phyloP scores from a whole-genome alignment of 2,113 vertebrate genomes.

The Hippolais icterina region DNA sequence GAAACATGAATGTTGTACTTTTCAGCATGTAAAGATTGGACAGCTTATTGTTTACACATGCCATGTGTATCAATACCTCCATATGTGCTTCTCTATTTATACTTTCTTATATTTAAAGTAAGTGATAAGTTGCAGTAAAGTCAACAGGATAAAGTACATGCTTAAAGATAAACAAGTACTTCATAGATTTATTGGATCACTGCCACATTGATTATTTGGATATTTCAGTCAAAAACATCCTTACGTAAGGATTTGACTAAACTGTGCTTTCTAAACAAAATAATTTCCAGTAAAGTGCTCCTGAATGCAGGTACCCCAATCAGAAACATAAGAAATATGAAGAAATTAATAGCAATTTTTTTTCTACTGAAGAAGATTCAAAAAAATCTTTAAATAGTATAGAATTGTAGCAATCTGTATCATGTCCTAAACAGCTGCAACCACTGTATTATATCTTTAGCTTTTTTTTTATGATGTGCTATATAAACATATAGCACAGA shows the following conservation, averaged over 20 bases:
- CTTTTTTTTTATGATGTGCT: background rate
- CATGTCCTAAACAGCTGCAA: background rate
- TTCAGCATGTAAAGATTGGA: background rate
- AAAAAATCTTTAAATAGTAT: background rate
- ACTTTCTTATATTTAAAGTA: background rate
- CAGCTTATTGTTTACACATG: background rate
- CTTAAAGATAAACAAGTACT: conserved; percentile 4
- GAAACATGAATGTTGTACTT: background rate
- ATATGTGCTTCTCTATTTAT: background rate
- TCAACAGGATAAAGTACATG: background rate
- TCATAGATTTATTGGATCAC: background rate
- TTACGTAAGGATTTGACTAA: background rate
- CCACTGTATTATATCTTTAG: background rate
- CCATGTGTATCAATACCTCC: background rate
- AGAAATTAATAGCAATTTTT: background rate
- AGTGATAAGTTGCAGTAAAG: background rate
- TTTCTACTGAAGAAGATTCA: background rate
- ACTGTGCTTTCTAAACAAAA: background rate
- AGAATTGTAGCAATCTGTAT: background rate
- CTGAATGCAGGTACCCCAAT: background rate
- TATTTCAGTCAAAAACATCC: background rate
- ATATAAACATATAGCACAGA: background rate
- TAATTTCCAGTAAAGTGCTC: background rate
- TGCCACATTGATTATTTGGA: background rate
- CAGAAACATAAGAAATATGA: background rate